These are phyloP conservation scores for Patella ulyssiponensis DNA, from an alignment of 2,888 invertebrate species.

Conservation along the genomic window DNA sequence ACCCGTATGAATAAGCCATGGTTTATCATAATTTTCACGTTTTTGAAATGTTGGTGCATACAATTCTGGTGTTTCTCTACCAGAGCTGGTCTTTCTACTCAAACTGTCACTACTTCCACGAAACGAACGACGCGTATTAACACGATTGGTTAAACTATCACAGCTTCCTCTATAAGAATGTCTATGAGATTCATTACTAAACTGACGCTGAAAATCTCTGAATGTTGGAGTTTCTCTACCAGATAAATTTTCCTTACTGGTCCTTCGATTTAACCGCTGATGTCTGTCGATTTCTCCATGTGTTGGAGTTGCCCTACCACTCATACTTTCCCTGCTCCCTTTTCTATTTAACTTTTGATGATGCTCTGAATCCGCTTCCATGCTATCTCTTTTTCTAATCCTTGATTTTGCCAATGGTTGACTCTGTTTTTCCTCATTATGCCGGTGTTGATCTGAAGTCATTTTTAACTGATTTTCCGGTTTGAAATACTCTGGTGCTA, in stretches of 20 bases:
- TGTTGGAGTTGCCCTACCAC: background rate
- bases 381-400: background rate
- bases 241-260: background rate
- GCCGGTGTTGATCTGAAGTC: background rate
- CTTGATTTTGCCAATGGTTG: background rate
- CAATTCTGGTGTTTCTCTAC: background rate
- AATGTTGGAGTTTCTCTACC: background rate
- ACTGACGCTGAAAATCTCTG: background rate
- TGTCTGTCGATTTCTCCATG: background rate
- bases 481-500: background rate
- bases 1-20: background rate
- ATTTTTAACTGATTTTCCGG: background rate
- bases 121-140: background rate
- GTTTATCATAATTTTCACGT: background rate
- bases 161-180: conserved; percentile 3
- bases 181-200: background rate
- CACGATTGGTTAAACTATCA: background rate
- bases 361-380: background rate
- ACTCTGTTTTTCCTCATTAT: background rate
- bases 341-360: background rate
- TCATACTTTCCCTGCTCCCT: background rate
- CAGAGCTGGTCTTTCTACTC: background rate
- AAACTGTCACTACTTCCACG: background rate
- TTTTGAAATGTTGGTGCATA: conserved; percentile 2
- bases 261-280: background rate